Conservation (phyloP, 1,140 invertebrate species). For the Lepidurus arcticus region DNA sequence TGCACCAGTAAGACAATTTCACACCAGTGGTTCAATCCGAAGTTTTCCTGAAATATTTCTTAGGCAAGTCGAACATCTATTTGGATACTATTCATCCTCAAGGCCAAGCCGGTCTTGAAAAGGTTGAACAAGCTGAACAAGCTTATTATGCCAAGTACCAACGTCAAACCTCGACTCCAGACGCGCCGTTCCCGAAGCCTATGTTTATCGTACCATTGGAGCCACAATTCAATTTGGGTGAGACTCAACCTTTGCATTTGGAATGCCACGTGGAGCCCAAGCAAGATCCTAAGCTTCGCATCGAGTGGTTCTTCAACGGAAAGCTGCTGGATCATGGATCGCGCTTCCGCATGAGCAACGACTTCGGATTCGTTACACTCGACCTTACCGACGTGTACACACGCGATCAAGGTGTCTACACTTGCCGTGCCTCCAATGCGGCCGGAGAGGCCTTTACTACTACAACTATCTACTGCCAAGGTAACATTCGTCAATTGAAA, state of each 20-base stretch:
- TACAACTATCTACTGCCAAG: constrained; percentile 71
- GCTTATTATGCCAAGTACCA: constrained; percentile 63
- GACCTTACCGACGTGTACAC: constrained; percentile 83
- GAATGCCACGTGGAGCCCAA: constrained; percentile 92
- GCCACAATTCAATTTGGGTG: constrained; percentile 74
- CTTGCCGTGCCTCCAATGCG: constrained; percentile 78
- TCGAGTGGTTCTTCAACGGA: constrained; percentile 91
- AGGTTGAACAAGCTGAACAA: constrained; percentile 75
- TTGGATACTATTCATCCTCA: constrained; percentile 83
- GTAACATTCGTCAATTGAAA: constrained; percentile 11
- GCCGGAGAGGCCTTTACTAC: constrained; percentile 86
- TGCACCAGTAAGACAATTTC: constrained; percentile 53
- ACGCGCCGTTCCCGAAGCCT: constrained; percentile 75
- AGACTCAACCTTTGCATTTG: constrained; percentile 83
- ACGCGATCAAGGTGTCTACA: constrained; percentile 90
- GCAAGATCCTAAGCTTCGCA: constrained; percentile 89
- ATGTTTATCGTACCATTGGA: constrained; percentile 77
- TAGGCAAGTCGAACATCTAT: constrained; percentile 63
- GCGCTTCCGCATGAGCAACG: constrained; percentile 77
- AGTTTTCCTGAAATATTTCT: constrained; percentile 37
- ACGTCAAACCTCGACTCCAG: constrained; percentile 58
- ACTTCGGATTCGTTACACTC: constrained; percentile 88
- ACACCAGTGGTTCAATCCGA: constrained; percentile 35
- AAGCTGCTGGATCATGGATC: constrained; percentile 76
- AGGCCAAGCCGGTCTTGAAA: constrained; percentile 73